These are phyloP conservation scores for Chaetodon trifascialis DNA, from an alignment of 2,113 vertebrate genomes.

Conservation along the genomic window DNA sequence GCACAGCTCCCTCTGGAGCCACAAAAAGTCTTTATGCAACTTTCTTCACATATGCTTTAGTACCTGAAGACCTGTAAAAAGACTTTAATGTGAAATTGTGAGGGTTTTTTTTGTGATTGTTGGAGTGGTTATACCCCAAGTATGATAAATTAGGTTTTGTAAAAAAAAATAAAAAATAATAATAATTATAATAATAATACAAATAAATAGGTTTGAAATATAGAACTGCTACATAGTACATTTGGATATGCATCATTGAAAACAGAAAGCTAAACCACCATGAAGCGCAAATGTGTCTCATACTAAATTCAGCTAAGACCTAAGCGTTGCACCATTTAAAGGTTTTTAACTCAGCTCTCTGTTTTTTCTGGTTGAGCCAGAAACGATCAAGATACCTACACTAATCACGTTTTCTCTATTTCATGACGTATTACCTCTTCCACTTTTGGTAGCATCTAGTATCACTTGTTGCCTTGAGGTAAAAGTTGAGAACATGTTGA, in stretches of 20 bases:
- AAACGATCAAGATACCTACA: neutral
- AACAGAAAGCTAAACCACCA: neutral
- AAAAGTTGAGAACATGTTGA: neutral
- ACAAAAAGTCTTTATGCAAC: neutral
- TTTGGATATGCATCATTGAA: neutral
- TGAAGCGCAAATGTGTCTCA: too few relatives aligned
- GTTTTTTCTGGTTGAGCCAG: neutral
- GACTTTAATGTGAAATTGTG: neutral
- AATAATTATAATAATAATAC: too few relatives aligned
- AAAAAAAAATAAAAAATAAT: neutral
- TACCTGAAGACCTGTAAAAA: neutral
- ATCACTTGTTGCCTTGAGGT: neutral
- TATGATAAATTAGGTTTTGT: neutral
- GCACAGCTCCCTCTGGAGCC: too few relatives aligned
- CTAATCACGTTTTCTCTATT: neutral
- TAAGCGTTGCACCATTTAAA: neutral
- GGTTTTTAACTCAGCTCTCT: neutral
- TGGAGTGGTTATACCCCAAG: neutral
- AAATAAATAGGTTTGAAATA: neutral
- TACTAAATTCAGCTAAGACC: neutral
- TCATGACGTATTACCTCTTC: neutral
- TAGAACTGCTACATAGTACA: neutral
- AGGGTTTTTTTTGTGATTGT: too few relatives aligned
- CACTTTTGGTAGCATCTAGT: neutral
- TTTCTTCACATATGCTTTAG: neutral